Evolutionary conservation across 2,888 invertebrate genomes (phyloP).

Genomic region (Ennomos erosarius): DNA sequence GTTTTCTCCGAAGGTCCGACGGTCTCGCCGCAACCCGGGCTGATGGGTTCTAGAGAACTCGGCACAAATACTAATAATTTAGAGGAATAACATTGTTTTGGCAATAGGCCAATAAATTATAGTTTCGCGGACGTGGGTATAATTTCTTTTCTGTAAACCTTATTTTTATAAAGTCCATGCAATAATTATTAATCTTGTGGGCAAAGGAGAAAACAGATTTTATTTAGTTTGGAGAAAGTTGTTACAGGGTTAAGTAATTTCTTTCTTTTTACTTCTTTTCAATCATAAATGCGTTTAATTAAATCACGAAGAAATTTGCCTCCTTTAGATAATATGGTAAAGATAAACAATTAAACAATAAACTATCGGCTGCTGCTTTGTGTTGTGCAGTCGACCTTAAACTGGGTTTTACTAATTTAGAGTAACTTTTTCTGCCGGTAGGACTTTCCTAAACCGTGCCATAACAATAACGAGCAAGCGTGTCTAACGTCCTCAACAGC

Average conservation of each 20-base stretch:
- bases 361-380: too few species aligned
- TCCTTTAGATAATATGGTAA: too few species aligned
- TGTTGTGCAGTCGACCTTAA: too few species aligned
- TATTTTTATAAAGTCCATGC: background rate
- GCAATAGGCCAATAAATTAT: slow-evolving; percentile 5
- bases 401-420: background rate
- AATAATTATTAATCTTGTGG: slow-evolving; percentile 3
- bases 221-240: too few species aligned
- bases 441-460: slow-evolving; percentile 20
- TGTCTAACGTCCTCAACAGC: slow-evolving; percentile 9
- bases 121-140: background rate
- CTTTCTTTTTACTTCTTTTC: too few species aligned
- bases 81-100: slow-evolving; percentile 15
- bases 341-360: too few species aligned
- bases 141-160: background rate
- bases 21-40: background rate
- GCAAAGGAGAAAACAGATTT: too few species aligned
- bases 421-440: slow-evolving; percentile 1
- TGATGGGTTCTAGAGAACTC: slow-evolving; percentile 10
- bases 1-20: slow-evolving; percentile 25
- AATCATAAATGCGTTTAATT: too few species aligned
- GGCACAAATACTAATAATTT: slow-evolving; percentile 5
- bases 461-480: slow-evolving; percentile 14
- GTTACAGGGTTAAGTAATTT: too few species aligned
- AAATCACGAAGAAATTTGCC: too few species aligned